Conservation (phyloP, 1,140 invertebrate genomes). For the Lysiphlebus fabarum region DNA sequence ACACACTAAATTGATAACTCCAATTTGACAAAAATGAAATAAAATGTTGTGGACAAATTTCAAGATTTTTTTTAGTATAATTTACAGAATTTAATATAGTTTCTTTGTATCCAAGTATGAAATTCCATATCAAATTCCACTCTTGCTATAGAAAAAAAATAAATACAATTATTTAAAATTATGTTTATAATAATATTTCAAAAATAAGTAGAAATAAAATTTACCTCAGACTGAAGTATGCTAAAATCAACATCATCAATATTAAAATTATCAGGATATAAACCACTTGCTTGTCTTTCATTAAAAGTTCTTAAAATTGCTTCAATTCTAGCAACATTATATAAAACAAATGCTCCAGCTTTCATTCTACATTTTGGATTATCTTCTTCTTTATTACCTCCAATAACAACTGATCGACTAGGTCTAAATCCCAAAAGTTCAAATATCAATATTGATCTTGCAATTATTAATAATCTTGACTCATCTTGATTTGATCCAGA, state of each 20-base stretch:
- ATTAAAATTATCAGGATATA: conserved; percentile 58
- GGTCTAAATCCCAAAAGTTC: conserved; percentile 65
- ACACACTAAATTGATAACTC: conserved; percentile 66
- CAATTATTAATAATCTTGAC: conserved; percentile 50
- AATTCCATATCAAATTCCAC: conserved; percentile 68
- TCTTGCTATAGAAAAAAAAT: conserved; percentile 58
- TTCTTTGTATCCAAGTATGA: conserved; percentile 61
- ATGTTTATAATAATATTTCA: not conserved
- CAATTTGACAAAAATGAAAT: conserved; percentile 62
- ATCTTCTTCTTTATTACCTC: conserved; percentile 37
- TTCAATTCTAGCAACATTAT: conserved; percentile 67
- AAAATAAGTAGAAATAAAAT: conserved; percentile 18
- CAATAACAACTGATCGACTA: conserved; percentile 52
- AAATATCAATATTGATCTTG: conserved; percentile 61
- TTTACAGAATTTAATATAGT: conserved; percentile 56
- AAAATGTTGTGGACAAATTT: conserved; percentile 62
- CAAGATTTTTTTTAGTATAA: conserved; percentile 45
- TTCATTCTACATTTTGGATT: conserved; percentile 42
- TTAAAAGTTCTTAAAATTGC: conserved; percentile 63
- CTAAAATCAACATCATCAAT: conserved; percentile 60
- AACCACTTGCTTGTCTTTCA: conserved; percentile 49
- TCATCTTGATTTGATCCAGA: conserved; percentile 32
- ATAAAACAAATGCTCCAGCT: conserved; percentile 67
- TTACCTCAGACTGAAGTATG: conserved; percentile 62
- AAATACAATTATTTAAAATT: not conserved